A percentile compares a stretch with the other conserved stretches of the same genome.
Conservation (phyloP, 1,140 invertebrate genomes). For the Rhysida immarginata region DNA sequence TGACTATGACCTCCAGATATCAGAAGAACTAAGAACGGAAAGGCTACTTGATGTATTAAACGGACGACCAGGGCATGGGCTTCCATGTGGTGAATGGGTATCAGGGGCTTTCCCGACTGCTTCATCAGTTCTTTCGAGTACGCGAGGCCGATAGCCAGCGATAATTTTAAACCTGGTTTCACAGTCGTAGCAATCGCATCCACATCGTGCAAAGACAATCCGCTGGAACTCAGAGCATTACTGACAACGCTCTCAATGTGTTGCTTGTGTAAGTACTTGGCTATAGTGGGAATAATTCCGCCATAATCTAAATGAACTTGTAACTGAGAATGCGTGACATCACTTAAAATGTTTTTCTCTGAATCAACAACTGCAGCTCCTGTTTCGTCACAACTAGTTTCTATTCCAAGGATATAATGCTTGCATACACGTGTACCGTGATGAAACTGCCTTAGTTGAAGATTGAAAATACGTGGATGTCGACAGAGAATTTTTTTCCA, state of each 20-base stretch:
- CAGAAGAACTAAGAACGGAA: constrained; percentile 77
- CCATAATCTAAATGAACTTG: constrained; percentile 57
- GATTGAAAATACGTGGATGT: too few relatives aligned
- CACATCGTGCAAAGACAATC: constrained; percentile 50
- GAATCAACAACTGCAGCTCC: constrained; percentile 70
- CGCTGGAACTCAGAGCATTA: constrained; percentile 46
- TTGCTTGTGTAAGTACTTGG: constrained; percentile 58
- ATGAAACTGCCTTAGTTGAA: too few relatives aligned
- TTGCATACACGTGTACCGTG: too few relatives aligned
- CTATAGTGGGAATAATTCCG: constrained; percentile 77
- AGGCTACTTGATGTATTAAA: constrained; percentile 53
- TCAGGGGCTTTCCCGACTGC: constrained; percentile 59
- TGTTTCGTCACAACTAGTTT: constrained; percentile 98
- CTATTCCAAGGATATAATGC: constrained; percentile 85
- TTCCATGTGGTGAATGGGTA: constrained; percentile 97
- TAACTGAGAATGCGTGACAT: constrained; percentile 60
- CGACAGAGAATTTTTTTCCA: too few relatives aligned
- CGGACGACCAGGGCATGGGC: constrained; percentile 85
- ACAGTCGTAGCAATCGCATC: constrained; percentile 83
- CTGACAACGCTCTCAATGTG: constrained; percentile 61
- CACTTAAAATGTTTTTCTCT: constrained; percentile 53
- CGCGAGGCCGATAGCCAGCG: constrained; percentile 60
- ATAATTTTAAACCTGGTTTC: constrained; percentile 68
- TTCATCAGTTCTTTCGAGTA: constrained; percentile 66
- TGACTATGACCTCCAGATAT: constrained; percentile 87